phyloP scores from a whole-genome alignment of 2,113 vertebrate genomes.

The Canis aureus region DNA sequence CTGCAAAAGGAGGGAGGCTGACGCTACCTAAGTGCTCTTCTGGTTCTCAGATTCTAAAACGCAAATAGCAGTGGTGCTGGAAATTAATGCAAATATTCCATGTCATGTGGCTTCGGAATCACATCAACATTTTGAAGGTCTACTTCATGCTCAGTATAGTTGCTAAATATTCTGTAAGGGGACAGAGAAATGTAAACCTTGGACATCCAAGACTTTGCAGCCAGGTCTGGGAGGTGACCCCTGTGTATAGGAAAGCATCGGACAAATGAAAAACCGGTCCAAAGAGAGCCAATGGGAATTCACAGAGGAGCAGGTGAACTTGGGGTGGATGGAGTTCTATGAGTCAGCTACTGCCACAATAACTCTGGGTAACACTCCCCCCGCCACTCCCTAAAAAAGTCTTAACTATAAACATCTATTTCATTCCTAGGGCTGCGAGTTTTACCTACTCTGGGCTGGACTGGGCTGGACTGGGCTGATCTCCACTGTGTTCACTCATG shows the following conservation, averaged over 20 bases:
- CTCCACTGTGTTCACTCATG: not conserved
- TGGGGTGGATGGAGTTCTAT: not conserved
- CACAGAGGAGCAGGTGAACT: not conserved
- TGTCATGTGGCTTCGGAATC: not conserved
- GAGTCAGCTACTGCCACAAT: not conserved
- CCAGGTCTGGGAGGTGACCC: not conserved
- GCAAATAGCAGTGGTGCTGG: not conserved
- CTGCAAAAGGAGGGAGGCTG: conserved; percentile 18
- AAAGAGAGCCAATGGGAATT: not conserved
- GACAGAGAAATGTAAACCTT: conserved; percentile 35
- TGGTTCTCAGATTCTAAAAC: not conserved
- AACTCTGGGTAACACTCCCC: not conserved
- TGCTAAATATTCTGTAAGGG: conserved; percentile 24
- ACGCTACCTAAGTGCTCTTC: not conserved
- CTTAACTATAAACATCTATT: not conserved
- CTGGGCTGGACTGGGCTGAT: not conserved
- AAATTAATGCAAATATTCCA: not conserved
- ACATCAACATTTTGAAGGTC: conserved; percentile 12
- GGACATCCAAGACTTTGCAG: not conserved
- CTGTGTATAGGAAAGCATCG: not conserved
- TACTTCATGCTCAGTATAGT: not conserved
- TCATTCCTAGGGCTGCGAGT: not conserved
- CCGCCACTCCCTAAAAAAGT: not conserved
- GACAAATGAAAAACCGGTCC: not conserved
- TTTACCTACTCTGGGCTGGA: not conserved